Conservation (phyloP, 2,797 vertebrate genomes). For the Odontamblyopus rebecca region DNA sequence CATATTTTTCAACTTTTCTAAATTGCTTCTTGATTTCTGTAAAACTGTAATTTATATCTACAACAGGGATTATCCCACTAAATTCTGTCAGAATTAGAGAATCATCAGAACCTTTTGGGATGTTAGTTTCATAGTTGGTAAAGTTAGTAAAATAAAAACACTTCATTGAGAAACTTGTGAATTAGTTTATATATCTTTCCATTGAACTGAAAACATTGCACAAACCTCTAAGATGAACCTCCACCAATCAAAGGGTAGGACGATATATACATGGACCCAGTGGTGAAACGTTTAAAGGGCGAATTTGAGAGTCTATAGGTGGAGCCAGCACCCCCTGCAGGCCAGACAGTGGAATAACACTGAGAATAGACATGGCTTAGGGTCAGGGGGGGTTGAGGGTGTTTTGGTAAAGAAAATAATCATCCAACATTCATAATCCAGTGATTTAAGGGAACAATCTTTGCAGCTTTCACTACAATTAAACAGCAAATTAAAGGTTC, state of each 20-base stretch:
- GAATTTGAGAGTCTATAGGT: constrained; percentile 35
- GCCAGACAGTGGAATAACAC: constrained; percentile 34
- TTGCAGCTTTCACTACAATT: constrained; percentile 79
- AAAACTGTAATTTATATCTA: no score
- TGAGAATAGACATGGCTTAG: constrained; percentile 2
- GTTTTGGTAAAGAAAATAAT: constrained; percentile 33
- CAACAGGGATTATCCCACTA: no score
- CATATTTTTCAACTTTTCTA: no score
- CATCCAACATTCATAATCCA: constrained; percentile 63
- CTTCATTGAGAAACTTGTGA: constrained; percentile 8
- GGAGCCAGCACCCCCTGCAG: constrained; percentile 56
- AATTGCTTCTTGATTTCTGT: no score
- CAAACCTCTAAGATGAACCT: constrained; percentile 9
- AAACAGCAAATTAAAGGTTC: constrained; percentile 42
- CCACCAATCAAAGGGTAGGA: constrained; percentile 27
- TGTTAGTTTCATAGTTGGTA: constrained; percentile 54
- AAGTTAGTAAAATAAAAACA: constrained; percentile 48
- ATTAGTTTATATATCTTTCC: constrained; percentile 10
- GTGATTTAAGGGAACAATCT: constrained; percentile 53
- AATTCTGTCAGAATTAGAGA: no score
- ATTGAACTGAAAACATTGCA: constrained; percentile 14
- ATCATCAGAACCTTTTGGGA: no score
- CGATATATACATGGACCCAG: constrained; percentile 61
- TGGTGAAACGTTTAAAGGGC: constrained; percentile 43
- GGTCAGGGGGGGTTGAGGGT: not conserved